phyloP scores from a whole-genome alignment of 2,113 vertebrate genomes.

The Podarcis cretensis region DNA sequence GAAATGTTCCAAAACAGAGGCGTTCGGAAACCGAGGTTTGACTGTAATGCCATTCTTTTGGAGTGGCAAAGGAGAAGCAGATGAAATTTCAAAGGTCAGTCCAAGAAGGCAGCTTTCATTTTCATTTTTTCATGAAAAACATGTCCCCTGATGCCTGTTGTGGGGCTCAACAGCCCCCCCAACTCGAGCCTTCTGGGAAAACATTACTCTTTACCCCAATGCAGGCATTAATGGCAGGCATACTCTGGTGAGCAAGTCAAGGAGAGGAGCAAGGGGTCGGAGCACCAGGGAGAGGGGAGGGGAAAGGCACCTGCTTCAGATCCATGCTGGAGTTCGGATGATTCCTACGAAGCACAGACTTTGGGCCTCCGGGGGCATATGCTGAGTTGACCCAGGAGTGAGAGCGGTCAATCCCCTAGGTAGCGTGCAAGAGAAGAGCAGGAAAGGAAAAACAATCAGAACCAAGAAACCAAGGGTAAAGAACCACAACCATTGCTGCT shows the following conservation, averaged over 20 bases:
- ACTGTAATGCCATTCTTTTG: background rate
- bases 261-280: background rate
- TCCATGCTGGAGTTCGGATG: constrained; percentile 87
- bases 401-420: constrained; percentile 92
- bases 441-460: constrained; percentile 56
- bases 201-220: background rate
- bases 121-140: background rate
- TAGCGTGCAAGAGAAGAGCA: constrained; percentile 45
- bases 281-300: constrained; percentile 20
- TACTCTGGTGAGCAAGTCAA: background rate
- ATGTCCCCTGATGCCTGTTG: no score
- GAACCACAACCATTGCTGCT: background rate
- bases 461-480: background rate
- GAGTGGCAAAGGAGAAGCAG: background rate
- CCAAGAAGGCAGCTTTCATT: background rate
- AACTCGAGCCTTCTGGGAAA: background rate
- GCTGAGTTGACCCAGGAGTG: constrained; percentile 97
- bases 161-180: background rate
- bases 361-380: constrained; percentile 91
- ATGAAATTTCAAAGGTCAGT: background rate
- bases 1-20: no score
- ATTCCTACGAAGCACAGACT: constrained; percentile 88
- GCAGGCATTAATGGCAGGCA: background rate
- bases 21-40: no score
- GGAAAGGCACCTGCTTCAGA: constrained; percentile 89